Evolutionary conservation across 2,797 vertebrate species (phyloP).

Genomic region (Cyclura pinguis): DNA sequence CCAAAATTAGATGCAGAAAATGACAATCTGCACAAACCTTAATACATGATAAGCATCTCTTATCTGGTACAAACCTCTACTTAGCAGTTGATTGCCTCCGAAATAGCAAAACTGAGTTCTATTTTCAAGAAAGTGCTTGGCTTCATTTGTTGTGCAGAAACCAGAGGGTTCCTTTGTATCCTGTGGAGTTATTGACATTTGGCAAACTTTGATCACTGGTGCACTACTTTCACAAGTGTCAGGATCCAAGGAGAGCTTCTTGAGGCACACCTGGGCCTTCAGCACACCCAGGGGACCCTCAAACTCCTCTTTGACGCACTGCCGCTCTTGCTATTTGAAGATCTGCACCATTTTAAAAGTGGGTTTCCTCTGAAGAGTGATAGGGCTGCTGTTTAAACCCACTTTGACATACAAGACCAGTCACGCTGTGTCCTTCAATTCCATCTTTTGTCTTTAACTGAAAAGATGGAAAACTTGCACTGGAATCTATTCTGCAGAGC

Average conservation of each 20-base stretch:
- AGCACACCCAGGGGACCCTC: too few relatives aligned
- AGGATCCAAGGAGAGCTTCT: not conserved
- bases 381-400: not conserved
- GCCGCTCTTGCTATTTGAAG: not conserved
- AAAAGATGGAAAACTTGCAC: conserved; percentile 42
- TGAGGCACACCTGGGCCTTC: not conserved
- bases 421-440: not conserved
- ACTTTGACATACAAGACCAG: conserved; percentile 8
- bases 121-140: too few relatives aligned
- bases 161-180: too few relatives aligned
- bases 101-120: too few relatives aligned
- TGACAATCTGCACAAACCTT: too few relatives aligned
- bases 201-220: not conserved
- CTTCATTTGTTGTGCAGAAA: too few relatives aligned
- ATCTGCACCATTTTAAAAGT: not conserved
- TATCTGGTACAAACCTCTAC: too few relatives aligned
- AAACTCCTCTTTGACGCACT: not conserved
- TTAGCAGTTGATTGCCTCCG: too few relatives aligned
- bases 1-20: too few relatives aligned
- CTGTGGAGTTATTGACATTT: too few relatives aligned
- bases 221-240: not conserved
- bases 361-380: not conserved
- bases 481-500: conserved; percentile 51
- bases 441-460: conserved; percentile 7
- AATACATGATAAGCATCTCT: too few relatives aligned